Evolutionary conservation across 1,140 invertebrate species (phyloP).

Genomic region (Batillaria attramentaria): DNA sequence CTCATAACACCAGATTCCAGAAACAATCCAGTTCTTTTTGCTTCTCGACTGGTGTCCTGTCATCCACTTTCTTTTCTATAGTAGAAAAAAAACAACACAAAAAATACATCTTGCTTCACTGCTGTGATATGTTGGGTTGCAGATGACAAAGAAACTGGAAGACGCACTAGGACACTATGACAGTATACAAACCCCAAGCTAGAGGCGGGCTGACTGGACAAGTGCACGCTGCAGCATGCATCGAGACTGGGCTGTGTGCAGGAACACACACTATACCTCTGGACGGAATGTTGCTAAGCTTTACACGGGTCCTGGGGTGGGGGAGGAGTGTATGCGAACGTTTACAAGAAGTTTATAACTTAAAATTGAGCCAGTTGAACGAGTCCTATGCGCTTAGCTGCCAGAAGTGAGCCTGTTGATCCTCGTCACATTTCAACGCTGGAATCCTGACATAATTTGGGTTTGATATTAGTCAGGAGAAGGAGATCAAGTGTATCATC

Average conservation of each 20-base stretch:
- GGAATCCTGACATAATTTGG: background rate
- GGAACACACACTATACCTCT: too few species aligned
- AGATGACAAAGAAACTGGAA: slow-evolving; percentile 54
- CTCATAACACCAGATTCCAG: background rate
- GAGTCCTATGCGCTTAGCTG: too few species aligned
- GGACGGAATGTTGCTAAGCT: background rate
- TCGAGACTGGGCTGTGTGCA: too few species aligned
- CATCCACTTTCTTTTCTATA: background rate
- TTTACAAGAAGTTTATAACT: background rate
- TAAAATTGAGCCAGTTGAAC: too few species aligned
- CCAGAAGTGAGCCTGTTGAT: too few species aligned
- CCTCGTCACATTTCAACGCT: too few species aligned
- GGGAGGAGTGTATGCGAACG: slow-evolving; percentile 2
- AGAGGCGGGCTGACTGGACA: background rate
- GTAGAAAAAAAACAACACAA: too few species aligned
- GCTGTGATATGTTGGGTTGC: too few species aligned
- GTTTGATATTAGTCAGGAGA: background rate
- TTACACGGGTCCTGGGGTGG: background rate
- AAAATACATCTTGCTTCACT: background rate
- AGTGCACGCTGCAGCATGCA: background rate
- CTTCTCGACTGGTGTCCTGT: background rate
- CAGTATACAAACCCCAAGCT: slow-evolving; percentile 30
- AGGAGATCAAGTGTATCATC: background rate
- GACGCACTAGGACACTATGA: slow-evolving; percentile 43
- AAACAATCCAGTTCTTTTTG: background rate